phyloP scores from a whole-genome alignment of 1,140 invertebrate genomes.

The Brachionus koreanus region DNA sequence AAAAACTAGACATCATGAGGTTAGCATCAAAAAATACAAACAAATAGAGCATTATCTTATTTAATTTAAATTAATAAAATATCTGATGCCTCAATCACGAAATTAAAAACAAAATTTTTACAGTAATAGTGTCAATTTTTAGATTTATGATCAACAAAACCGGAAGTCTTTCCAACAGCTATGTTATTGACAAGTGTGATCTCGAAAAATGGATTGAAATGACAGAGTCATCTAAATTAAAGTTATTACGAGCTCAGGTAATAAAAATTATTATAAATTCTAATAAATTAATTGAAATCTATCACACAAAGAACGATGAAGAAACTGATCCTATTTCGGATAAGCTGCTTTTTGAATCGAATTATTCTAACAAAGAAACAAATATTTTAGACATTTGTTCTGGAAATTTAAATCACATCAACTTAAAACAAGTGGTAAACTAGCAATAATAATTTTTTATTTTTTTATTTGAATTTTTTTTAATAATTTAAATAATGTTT shows the following conservation, averaged over 20 bases:
- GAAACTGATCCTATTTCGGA: background rate
- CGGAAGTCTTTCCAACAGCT: background rate
- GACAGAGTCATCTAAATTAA: conserved; percentile 10
- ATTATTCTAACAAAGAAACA: background rate
- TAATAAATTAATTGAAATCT: no score
- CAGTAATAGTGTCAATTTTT: background rate
- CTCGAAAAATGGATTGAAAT: conserved; percentile 19
- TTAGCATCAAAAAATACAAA: no score
- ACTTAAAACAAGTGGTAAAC: conserved; percentile 32
- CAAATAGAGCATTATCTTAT: background rate
- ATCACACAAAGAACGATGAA: conserved; percentile 19
- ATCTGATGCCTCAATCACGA: background rate
- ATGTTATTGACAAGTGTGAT: background rate
- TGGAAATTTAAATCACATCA: background rate
- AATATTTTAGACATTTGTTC: conserved; percentile 41
- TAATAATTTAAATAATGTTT: no score
- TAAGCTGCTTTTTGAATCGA: background rate
- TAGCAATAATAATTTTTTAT: background rate
- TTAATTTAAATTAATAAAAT: background rate
- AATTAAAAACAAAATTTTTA: background rate
- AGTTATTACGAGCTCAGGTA: background rate
- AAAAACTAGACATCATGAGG: no score
- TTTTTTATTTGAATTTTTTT: no score
- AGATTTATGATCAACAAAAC: background rate
- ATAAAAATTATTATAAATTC: no score